Evolutionary conservation across 2,888 invertebrate species (phyloP).

Genomic region (Laspeyria flexula): DNA sequence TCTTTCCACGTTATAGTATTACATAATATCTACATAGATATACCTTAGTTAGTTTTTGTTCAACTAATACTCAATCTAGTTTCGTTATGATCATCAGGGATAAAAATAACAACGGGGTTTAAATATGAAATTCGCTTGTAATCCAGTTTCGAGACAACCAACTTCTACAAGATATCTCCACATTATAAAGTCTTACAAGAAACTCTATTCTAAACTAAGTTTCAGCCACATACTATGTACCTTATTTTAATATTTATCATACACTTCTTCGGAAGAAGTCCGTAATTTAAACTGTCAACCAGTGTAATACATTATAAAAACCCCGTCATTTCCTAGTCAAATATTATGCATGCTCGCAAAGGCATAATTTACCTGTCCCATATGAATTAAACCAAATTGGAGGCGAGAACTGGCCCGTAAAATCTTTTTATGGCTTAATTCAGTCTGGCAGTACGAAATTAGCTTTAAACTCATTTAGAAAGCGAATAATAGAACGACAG

Average conservation of each 20-base stretch:
- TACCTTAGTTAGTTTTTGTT: too few relatives aligned
- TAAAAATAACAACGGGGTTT: too few relatives aligned
- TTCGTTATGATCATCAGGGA: too few relatives aligned
- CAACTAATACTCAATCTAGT: too few relatives aligned
- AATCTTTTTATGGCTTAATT: constrained; percentile 57
- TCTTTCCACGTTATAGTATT: too few relatives aligned
- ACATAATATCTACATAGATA: too few relatives aligned
- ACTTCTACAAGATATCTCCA: too few relatives aligned
- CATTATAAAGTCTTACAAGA: too few relatives aligned
- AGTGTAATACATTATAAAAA: constrained; percentile 34
- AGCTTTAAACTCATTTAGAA: constrained; percentile 41
- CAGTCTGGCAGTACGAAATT: constrained; percentile 47
- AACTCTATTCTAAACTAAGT: neutral
- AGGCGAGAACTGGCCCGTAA: constrained; percentile 55
- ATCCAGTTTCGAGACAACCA: too few relatives aligned
- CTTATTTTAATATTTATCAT: constrained; percentile 28
- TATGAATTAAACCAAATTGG: constrained; percentile 58
- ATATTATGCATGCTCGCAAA: constrained; percentile 51
- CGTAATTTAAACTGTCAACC: constrained; percentile 35
- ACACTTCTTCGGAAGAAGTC: constrained; percentile 10
- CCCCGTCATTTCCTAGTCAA: constrained; percentile 45
- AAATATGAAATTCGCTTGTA: too few relatives aligned
- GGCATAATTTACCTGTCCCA: constrained; percentile 50
- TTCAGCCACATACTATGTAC: neutral
- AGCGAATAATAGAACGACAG: constrained; percentile 28